These are phyloP conservation scores for Drosophila ustulata DNA, from an alignment of 2,888 invertebrate genomes.

Conservation along the genomic window DNA sequence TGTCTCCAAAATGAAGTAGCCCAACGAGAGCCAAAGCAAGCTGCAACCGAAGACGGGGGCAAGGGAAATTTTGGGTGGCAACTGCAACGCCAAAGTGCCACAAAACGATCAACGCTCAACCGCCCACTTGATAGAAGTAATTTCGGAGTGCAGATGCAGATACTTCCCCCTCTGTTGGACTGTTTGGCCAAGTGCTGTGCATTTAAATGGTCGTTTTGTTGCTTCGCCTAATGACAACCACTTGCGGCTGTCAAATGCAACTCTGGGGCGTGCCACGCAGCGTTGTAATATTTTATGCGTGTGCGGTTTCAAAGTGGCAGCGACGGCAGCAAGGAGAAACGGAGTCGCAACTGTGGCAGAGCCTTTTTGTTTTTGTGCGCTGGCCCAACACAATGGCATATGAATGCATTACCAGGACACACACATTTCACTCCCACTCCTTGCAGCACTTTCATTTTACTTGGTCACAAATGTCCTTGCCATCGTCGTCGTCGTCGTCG, in stretches of 20 bases:
- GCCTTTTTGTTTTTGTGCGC: conserved; percentile 39
- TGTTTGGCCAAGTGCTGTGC: conserved; percentile 59
- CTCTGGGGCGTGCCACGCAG: conserved; percentile 66
- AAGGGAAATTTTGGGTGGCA: neutral
- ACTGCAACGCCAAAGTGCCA: conserved; percentile 66
- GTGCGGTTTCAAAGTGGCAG: conserved; percentile 25
- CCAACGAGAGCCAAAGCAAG: conserved; percentile 34
- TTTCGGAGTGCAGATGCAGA: conserved; percentile 46
- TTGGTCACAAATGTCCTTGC: conserved; percentile 63
- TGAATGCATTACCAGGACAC: conserved; percentile 68
- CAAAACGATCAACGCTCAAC: conserved; percentile 71
- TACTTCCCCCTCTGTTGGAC: neutral
- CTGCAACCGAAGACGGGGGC: neutral
- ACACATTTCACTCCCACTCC: conserved; percentile 14
- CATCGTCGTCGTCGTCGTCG: conserved; percentile 12
- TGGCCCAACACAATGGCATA: conserved; percentile 72
- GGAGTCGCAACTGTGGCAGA: conserved; percentile 2
- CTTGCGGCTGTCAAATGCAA: conserved; percentile 81
- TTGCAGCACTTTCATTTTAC: conserved; percentile 50
- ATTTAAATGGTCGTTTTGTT: conserved; percentile 77
- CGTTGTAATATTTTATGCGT: conserved; percentile 76
- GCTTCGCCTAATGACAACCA: conserved; percentile 76
- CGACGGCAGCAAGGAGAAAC: neutral
- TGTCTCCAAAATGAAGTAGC: conserved; percentile 46
- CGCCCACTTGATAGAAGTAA: conserved; percentile 78